Conservation (phyloP, 2,797 vertebrate genomes). For the Sciurus carolinensis region DNA sequence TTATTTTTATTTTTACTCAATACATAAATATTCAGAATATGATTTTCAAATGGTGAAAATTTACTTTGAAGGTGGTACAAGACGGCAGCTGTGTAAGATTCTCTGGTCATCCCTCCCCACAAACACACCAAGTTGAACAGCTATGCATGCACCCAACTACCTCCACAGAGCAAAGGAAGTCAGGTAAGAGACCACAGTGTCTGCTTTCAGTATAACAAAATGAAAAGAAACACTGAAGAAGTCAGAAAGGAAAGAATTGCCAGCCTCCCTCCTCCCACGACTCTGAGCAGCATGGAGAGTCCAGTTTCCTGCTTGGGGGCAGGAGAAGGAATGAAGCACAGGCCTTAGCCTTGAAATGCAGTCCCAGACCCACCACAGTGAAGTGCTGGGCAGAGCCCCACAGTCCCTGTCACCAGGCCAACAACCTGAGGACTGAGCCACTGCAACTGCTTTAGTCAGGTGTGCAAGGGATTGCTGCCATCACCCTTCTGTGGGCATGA, state of each 20-base stretch:
- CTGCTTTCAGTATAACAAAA: not conserved
- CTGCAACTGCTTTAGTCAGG: too few relatives aligned
- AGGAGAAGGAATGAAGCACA: not conserved
- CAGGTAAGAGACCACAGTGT: not conserved
- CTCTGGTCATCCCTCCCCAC: not conserved
- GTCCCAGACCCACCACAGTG: not conserved
- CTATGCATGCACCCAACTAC: not conserved
- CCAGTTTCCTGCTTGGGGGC: rapidly evolving
- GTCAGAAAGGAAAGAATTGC: too few relatives aligned
- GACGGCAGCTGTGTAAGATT: not conserved
- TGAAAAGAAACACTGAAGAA: not conserved
- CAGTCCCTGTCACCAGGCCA: not conserved
- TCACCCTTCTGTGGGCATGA: not conserved
- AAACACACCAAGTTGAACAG: not conserved
- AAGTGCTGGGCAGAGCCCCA: not conserved
- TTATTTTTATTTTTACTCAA: constrained; percentile 16
- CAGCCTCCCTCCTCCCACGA: not conserved
- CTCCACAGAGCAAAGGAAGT: not conserved
- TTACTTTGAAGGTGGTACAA: not conserved
- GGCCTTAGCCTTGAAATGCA: not conserved
- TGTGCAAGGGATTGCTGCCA: not conserved
- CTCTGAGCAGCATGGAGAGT: too few relatives aligned
- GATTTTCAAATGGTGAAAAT: not conserved
- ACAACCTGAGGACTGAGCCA: not conserved
- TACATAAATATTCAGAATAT: not conserved